Percentiles rank a stretch among this genome's conserved stretches.
phyloP scores from a whole-genome alignment of 2,888 invertebrate species.

The Cenopis cana region DNA sequence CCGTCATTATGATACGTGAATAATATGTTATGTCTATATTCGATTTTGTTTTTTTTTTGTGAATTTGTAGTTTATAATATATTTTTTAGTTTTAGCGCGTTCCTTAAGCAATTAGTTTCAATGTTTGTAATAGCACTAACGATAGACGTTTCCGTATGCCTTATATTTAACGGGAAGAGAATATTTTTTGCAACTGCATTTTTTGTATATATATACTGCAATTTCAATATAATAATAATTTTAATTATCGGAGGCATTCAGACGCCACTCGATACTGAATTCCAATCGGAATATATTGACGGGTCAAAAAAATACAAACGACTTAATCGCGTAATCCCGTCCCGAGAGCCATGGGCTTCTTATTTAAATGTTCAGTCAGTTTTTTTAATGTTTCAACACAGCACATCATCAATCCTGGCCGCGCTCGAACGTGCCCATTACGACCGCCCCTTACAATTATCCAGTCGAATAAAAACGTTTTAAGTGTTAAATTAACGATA shows the following conservation, averaged over 20 bases:
- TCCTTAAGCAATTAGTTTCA: too few relatives aligned
- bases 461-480: constrained; percentile 83
- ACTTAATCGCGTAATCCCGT: constrained; percentile 72
- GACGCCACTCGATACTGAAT: constrained; percentile 43
- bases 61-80: too few relatives aligned
- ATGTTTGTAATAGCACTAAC: too few relatives aligned
- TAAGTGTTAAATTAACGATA: constrained; percentile 84
- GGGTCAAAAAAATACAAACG: constrained; percentile 64
- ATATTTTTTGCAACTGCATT: not conserved
- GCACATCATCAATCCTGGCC: constrained; percentile 80
- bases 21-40: too few relatives aligned
- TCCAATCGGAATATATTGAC: constrained; percentile 48
- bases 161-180: not conserved
- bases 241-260: constrained; percentile 34
- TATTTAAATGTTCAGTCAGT: constrained; percentile 79
- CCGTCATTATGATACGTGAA: not conserved
- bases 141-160: not conserved
- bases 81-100: too few relatives aligned
- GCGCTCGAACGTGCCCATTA: constrained; percentile 77
- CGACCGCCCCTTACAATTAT: constrained; percentile 79
- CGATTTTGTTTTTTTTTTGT: too few relatives aligned
- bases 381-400: constrained; percentile 77
- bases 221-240: not conserved
- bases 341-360: constrained; percentile 71
- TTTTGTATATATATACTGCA: too few relatives aligned